Percentiles rank a stretch among this genome's conserved stretches.
Evolutionary conservation across 2,113 vertebrate species (phyloP).

Genomic region (Peromyscus leucopus): DNA sequence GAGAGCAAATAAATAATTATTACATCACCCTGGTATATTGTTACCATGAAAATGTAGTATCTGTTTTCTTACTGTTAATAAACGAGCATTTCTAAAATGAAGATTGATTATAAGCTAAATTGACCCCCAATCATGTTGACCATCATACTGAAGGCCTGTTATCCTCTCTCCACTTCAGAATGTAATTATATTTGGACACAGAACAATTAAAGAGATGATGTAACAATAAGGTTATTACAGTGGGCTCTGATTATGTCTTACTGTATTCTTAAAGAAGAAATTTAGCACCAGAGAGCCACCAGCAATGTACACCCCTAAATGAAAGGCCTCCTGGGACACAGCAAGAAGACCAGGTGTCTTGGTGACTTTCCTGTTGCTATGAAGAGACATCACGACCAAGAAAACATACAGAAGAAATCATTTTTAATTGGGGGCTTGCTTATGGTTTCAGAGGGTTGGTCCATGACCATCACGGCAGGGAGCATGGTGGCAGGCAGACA

Average conservation of each 20-base stretch:
- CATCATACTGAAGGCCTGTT: background rate
- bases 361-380: background rate
- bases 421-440: background rate
- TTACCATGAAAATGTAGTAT: background rate
- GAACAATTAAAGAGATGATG: background rate
- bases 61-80: conserved; percentile 27
- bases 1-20: background rate
- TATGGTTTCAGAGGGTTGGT: background rate
- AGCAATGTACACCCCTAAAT: background rate
- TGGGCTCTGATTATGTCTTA: background rate
- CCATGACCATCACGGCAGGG: background rate
- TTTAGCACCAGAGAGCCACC: background rate
- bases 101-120: background rate
- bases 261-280: background rate
- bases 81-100: background rate
- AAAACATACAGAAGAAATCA: background rate
- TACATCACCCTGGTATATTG: background rate
- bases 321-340: background rate
- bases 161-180: background rate
- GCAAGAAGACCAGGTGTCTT: background rate
- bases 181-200: background rate
- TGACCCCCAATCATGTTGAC: background rate
- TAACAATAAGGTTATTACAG: background rate
- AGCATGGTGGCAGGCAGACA: background rate
- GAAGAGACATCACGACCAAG: background rate